Evolutionary conservation across 2,888 invertebrate species (phyloP).

Genomic region (Epistrophe grossulariae): DNA sequence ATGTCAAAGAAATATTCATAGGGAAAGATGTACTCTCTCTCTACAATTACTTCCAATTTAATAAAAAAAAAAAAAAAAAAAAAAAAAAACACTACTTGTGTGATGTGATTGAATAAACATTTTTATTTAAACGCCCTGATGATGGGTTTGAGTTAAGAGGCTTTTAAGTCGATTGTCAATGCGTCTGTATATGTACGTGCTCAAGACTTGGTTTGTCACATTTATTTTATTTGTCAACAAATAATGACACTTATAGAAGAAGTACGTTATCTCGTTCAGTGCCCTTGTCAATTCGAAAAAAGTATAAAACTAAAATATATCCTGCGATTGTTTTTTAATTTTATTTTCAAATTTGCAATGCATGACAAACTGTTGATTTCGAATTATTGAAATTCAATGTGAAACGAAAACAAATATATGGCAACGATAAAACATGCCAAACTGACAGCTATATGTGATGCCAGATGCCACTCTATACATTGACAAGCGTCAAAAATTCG

Average conservation of each 20-base stretch:
- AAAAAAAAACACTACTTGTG: background rate
- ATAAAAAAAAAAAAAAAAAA: background rate
- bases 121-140: background rate
- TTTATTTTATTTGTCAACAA: conserved; percentile 17
- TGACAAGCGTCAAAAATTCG: conserved; percentile 10
- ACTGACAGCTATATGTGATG: conserved; percentile 16
- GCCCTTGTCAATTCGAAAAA: background rate
- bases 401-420: conserved; percentile 9
- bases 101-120: conserved; percentile 26
- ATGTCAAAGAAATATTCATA: conserved; percentile 38
- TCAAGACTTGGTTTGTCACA: background rate
- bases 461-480: background rate
- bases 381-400: conserved; percentile 13
- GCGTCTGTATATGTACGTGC: background rate
- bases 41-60: conserved; percentile 20
- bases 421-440: background rate
- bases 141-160: background rate
- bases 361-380: conserved; percentile 29
- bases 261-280: background rate
- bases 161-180: conserved; percentile 26
- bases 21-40: background rate
- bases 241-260: background rate
- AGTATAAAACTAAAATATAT: background rate
- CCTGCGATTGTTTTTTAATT: background rate
- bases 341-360: conserved; percentile 13